Conservation (phyloP, 2,797 vertebrate genomes). For the Tiaroga cobitis region DNA sequence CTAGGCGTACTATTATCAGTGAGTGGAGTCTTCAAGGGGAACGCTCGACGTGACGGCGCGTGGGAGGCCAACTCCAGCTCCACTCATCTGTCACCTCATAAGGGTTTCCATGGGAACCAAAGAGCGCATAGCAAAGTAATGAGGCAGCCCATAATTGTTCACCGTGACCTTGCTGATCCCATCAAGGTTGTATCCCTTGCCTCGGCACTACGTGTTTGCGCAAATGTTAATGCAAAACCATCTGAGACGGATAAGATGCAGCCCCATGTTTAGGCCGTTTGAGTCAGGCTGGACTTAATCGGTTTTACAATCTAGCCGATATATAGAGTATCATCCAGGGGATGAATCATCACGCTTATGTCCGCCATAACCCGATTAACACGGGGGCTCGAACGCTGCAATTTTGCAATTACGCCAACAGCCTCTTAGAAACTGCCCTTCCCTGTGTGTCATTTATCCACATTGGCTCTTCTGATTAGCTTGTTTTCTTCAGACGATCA, state of each 20-base stretch:
- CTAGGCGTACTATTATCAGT: constrained; percentile 63
- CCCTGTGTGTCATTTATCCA: constrained; percentile 12
- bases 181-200: constrained; percentile 59
- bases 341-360: constrained; percentile 34
- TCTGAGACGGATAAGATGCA: constrained; percentile 48
- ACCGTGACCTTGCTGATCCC: constrained; percentile 72
- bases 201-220: constrained; percentile 42
- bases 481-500: constrained; percentile 13
- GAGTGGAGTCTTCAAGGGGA: constrained; percentile 46
- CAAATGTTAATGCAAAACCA: constrained; percentile 58
- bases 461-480: not conserved
- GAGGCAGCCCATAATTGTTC: constrained; percentile 73
- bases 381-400: constrained; percentile 5
- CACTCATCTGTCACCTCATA: constrained; percentile 75
- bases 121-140: constrained; percentile 70
- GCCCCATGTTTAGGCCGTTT: constrained; percentile 48
- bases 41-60: constrained; percentile 56
- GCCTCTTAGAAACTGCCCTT: not conserved
- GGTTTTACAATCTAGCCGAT: constrained; percentile 48
- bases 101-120: constrained; percentile 80
- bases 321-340: constrained; percentile 41
- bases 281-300: constrained; percentile 51
- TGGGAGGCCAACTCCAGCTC: constrained; percentile 70
- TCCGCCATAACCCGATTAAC: constrained; percentile 38
- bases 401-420: constrained; percentile 35